Evolutionary conservation across 2,113 vertebrate genomes (phyloP).

Genomic region (human): GRCh38 chr1:48166501-48167000

Average conservation of each 20-base stretch:
- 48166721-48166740: slow-evolving; percentile 44
- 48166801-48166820: slow-evolving; percentile 19
- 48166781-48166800: neutral
- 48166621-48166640: slow-evolving; percentile 20
- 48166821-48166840: neutral
- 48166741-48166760: slow-evolving; percentile 43
- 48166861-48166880: neutral
- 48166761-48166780: neutral
- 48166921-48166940: neutral
- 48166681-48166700: neutral
- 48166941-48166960: neutral
- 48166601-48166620: slow-evolving; percentile 58
- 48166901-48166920: neutral
- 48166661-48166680: slow-evolving; percentile 52
- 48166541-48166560: slow-evolving; percentile 50
- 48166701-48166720: slow-evolving; percentile 56
- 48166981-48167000: neutral
- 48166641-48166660: slow-evolving; percentile 18
- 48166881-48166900: neutral
- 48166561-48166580: slow-evolving; percentile 48
- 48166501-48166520: slow-evolving; percentile 1
- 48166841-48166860: neutral
- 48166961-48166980: neutral
- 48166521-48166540: slow-evolving; percentile 52
- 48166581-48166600: slow-evolving; percentile 43